Conservation (phyloP, 2,888 invertebrate species). For the Cephus spinipes region DNA sequence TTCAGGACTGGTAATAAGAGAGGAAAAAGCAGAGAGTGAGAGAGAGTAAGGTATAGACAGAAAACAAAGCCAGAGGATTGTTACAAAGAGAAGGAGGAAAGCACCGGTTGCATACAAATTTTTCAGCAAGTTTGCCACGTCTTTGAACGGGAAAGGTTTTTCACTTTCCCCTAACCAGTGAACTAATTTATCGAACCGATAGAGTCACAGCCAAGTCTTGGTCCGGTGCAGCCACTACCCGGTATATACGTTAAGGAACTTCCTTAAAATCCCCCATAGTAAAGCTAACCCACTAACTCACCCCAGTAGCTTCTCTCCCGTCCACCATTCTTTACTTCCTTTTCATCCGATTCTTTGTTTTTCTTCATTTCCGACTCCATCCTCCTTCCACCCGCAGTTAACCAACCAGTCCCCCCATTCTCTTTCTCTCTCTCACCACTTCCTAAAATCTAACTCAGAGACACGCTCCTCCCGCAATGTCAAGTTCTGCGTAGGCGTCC, state of each 20-base stretch:
- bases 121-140: slow-evolving; percentile 10
- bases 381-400: slow-evolving; percentile 14
- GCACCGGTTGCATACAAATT: slow-evolving; percentile 56
- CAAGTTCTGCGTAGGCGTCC: slow-evolving; percentile 21
- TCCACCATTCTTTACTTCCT: too few species aligned
- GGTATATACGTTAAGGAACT: too few species aligned
- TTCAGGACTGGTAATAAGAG: not conserved
- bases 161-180: too few species aligned
- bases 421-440: slow-evolving; percentile 12
- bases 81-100: slow-evolving; percentile 43
- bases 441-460: slow-evolving; percentile 5
- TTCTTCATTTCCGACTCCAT: too few species aligned
- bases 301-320: too few species aligned
- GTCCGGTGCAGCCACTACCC: too few species aligned
- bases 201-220: too few species aligned
- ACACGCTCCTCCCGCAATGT: slow-evolving; percentile 13
- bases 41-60: slow-evolving; percentile 27
- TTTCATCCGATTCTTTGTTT: not conserved
- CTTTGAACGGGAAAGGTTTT: too few species aligned
- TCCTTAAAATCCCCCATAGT: too few species aligned
- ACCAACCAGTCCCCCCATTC: slow-evolving; percentile 9
- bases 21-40: slow-evolving; percentile 20
- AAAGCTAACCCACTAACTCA: too few species aligned
- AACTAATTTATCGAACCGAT: too few species aligned
- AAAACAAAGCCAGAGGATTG: slow-evolving; percentile 40